Evolutionary conservation across 2,888 invertebrate genomes (phyloP), one percentile per base, ranked within the genome.

Genomic region (Oeneis ivallda): DNA sequence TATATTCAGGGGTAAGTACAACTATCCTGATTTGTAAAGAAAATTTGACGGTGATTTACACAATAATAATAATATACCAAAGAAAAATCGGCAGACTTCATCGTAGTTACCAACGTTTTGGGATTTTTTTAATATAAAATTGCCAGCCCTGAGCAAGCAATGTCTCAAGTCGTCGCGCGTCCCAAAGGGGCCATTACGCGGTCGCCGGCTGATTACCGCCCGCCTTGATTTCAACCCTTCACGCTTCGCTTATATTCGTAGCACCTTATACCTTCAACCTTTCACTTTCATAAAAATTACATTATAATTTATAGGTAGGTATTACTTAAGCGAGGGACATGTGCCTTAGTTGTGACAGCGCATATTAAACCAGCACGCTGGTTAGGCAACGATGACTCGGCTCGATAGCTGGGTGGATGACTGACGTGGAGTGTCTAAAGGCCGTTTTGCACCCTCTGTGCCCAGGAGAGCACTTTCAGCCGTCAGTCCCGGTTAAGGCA

Each of bases 171-270:
- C 85, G 83, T 77, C 80, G 80, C 72, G 76, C 79, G 82, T 83
- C 91, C 86, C 88, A 69, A 68, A 78, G 88, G 87, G 81, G 79
- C 87, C 89, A 87, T 92, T 92, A 89, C 88, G 93, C 84, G 92
- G 92, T 92, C 89, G 84, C 83, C 86, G 86, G 76, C 89, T 91
- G 89, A 92, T 92, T 92, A 91, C 90, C 87, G 83, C 83, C 84
- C 83, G 84, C 84, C 87, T 84, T 87, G 89, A 87, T 87, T 87
- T 84, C 85, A 89, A 87, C 89, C 89, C 88, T 89, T 88, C 84
- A 6, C 41, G 45, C 53, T 19, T 54, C 53, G 13, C 53, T 45
- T 61, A 19, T 56, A 63, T 39, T 11, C 15, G 43, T 45, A 32
- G 34, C 39, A 11, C 19, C 57, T 43, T 13, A 9, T 43, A 32